Conservation (phyloP, 2,797 vertebrate genomes). For the Ctenopoma kingsleyae region DNA sequence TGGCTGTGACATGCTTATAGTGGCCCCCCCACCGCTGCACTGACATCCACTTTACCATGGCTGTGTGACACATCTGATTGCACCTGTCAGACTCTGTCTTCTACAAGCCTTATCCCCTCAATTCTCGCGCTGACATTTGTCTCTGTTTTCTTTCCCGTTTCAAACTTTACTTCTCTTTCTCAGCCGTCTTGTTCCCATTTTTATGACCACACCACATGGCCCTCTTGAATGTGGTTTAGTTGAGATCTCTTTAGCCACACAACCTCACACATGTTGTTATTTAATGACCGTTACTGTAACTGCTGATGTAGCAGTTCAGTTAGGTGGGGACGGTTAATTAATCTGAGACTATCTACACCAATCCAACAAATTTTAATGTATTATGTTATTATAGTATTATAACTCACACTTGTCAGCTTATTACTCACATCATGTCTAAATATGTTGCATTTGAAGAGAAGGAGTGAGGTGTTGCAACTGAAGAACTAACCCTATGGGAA, state of each 20-base stretch:
- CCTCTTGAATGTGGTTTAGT: not conserved
- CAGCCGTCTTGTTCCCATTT: conserved; percentile 17
- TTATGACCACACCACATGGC: not conserved
- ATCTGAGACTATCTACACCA: too few species aligned
- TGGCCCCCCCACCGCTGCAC: conserved; percentile 59
- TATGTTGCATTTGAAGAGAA: too few species aligned
- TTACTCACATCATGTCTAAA: too few species aligned
- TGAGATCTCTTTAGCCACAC: not conserved
- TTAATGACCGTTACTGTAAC: not conserved
- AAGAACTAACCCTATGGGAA: too few species aligned
- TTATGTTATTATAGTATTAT: too few species aligned
- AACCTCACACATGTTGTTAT: not conserved
- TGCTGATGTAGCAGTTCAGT: not conserved
- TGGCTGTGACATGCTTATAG: conserved; percentile 72
- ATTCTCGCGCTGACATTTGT: conserved; percentile 62
- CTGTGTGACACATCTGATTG: conserved; percentile 73
- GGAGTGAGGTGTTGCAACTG: too few species aligned
- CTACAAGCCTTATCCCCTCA: conserved; percentile 56
- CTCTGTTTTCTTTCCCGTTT: conserved; percentile 45
- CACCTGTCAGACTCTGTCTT: conserved; percentile 72
- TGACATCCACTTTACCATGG: conserved; percentile 66
- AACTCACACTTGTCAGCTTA: too few species aligned
- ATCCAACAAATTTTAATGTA: too few species aligned
- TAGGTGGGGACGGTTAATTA: too few species aligned
- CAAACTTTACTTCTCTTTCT: conserved; percentile 18